Evolutionary conservation across 2,888 invertebrate genomes (phyloP), one percentile per base, ranked within the genome.

Genomic region (Thymelicus lineola): DNA sequence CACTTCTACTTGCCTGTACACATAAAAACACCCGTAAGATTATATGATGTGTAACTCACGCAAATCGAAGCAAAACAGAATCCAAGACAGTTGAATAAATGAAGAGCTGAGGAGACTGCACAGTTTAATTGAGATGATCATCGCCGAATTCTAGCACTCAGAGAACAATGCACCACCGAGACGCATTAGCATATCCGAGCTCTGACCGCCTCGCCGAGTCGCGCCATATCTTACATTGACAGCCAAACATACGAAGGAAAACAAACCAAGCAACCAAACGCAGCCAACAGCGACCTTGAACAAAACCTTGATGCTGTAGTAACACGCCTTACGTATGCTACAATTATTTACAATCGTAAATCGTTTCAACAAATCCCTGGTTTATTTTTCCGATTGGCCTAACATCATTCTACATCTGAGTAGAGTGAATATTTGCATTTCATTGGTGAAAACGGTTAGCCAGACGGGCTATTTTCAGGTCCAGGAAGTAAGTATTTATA

Each of bases 321-420:
- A 76, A 74, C 77, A 76, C 71, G 75, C 75, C 81, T 79, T 79
- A 76, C 77, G 75, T 70, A 75, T 75, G 82, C 86, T 81, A 84
- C 84, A 86, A 85, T 86, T 86, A 90, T 90, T 88, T 88, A 88
- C 85, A 82, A 80, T 82, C 85, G 86, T 89, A 87, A 88, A 90
- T 88, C 81, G 81, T 74, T 79, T 80, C 77, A 83, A 86, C 83
- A 83, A 82, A 84, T 82, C 78, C 77, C 73, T 64, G 71, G 89
- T 89, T 89, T 90, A 86, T 90, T 90, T 88, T 87, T 83, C 82
- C 79, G 79, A 79, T 77, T 74, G 77, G 76, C 80, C 83, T 84
- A 81, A 82, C 88, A 88, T 81, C 72, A 64, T 70, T 57, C 57
- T 57, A 59, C 64, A 53, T 70, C 35, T 78, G 79, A 82, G 77